phyloP scores from a whole-genome alignment of 2,113 vertebrate genomes.

The Apodemus speciosus region DNA sequence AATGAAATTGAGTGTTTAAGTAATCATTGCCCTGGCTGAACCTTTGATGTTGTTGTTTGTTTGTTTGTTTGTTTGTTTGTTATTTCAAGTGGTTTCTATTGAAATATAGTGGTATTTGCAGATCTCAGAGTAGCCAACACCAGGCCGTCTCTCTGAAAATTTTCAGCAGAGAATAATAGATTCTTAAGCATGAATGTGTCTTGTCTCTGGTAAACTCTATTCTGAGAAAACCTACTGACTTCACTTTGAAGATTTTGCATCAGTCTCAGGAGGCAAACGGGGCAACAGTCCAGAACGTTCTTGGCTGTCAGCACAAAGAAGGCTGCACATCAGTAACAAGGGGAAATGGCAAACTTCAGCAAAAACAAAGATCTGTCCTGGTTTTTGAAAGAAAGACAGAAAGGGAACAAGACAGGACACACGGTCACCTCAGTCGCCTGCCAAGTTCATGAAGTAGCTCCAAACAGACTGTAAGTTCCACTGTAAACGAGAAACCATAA shows the following conservation, averaged over 20 bases:
- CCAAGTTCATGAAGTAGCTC: constrained; percentile 71
- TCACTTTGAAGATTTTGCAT: constrained; percentile 83
- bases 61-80: background rate
- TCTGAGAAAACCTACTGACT: constrained; percentile 77
- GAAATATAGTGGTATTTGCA: background rate
- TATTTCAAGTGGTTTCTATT: constrained; percentile 56
- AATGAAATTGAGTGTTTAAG: constrained; percentile 19
- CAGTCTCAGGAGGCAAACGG: constrained; percentile 80
- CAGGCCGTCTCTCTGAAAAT: constrained; percentile 44
- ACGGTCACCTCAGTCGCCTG: constrained; percentile 68
- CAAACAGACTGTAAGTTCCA: constrained; percentile 63
- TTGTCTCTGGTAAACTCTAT: constrained; percentile 74
- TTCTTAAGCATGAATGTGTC: constrained; percentile 65
- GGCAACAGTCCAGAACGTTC: constrained; percentile 83
- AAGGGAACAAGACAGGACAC: constrained; percentile 70
- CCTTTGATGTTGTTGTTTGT: background rate
- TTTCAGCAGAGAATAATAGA: constrained; percentile 66
- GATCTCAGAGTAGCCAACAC: constrained; percentile 33
- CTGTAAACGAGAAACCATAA: constrained; percentile 71
- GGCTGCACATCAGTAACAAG: constrained; percentile 80
- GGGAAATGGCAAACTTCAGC: constrained; percentile 81
- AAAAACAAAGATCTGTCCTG: constrained; percentile 82
- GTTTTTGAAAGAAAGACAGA: constrained; percentile 67
- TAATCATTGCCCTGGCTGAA: constrained; percentile 36
- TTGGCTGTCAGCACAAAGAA: constrained; percentile 83